These are phyloP conservation scores for Hylyphantes graminicola DNA, from an alignment of 1,140 invertebrate genomes.

Conservation along the genomic window DNA sequence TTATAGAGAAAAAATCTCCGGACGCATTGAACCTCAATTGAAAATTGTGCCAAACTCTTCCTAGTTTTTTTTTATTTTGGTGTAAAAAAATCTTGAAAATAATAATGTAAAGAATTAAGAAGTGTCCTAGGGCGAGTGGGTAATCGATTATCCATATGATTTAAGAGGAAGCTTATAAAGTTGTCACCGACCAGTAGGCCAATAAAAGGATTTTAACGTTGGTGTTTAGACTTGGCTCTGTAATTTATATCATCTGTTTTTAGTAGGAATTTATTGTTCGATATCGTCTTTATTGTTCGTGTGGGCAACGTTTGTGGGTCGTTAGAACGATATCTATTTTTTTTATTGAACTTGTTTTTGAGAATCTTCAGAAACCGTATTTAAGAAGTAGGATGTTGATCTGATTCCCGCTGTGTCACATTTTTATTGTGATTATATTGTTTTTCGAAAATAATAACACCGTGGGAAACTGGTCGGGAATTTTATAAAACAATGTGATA, in stretches of 20 bases:
- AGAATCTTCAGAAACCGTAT: too few relatives aligned
- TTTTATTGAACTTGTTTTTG: too few relatives aligned
- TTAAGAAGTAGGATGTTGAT: too few relatives aligned
- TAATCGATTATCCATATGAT: conserved; percentile 17
- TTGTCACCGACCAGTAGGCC: conserved; percentile 2
- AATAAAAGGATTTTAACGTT: conserved; percentile 20
- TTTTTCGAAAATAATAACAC: too few relatives aligned
- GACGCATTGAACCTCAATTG: background rate
- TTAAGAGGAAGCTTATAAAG: conserved; percentile 21
- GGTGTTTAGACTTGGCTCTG: background rate
- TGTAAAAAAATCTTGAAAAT: too few relatives aligned
- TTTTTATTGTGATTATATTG: too few relatives aligned
- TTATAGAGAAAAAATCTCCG: background rate
- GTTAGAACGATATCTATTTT: too few relatives aligned
- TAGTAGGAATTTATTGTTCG: background rate
- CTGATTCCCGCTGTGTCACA: too few relatives aligned
- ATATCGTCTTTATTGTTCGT: too few relatives aligned
- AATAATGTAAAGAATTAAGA: background rate
- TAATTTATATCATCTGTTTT: conserved; percentile 10
- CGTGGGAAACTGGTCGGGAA: too few relatives aligned
- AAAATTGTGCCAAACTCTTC: conserved; percentile 3
- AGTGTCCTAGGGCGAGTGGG: background rate
- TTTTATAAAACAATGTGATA: too few relatives aligned
- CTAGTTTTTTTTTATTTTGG: background rate
- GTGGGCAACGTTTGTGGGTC: too few relatives aligned